Evolutionary conservation across 2,888 invertebrate species (phyloP), one percentile per base, ranked within the genome.

Genomic region (Lochmaea capreae): DNA sequence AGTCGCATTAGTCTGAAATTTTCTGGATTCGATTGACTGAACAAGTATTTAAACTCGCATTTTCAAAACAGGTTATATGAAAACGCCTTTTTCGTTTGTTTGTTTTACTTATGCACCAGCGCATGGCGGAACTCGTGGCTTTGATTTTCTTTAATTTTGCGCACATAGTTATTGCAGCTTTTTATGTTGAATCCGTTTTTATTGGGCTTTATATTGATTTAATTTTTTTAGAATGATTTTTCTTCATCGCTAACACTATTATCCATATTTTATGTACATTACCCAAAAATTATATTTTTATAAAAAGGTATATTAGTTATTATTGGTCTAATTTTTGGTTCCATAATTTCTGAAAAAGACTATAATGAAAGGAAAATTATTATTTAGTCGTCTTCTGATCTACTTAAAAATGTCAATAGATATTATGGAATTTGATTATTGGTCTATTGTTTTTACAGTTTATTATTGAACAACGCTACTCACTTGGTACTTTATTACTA

Each of bases 181-280:
- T 79, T 62, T 74, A 76, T 79, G 79, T 80, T 74, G 43, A 78
- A 83, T 82, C 83, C 83, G 83, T 83, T 83, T 83, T 83, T 82
- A 83, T 83, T 81, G 81, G 76, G 80, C 79, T 79, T 79, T 71
- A 67, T 73, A 73, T 73, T 54, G 68, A 70, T 61, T 71, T 71
- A 67, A 63, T 33, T 52, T 58, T 16, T n/a, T 54, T 6, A 14
- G 5, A 54, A 46, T 75, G 12, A 49, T 70, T 76, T 70, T 62
- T 43, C 63, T 72, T 67, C 67, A 68, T 72, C 11, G n/a, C 39
- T 58, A 66, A 22, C 54, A n/a, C 59, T 58, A 22, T 39, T 59
- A 14, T 59, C 33, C 26, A 14, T 33, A 14, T 14, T 16, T 59
- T 59, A 10, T 26, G 14, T 59, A n/a, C 9, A 39, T 39, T 67